phyloP scores from a whole-genome alignment of 2,113 vertebrate species.

The Pluvianellus socialis region DNA sequence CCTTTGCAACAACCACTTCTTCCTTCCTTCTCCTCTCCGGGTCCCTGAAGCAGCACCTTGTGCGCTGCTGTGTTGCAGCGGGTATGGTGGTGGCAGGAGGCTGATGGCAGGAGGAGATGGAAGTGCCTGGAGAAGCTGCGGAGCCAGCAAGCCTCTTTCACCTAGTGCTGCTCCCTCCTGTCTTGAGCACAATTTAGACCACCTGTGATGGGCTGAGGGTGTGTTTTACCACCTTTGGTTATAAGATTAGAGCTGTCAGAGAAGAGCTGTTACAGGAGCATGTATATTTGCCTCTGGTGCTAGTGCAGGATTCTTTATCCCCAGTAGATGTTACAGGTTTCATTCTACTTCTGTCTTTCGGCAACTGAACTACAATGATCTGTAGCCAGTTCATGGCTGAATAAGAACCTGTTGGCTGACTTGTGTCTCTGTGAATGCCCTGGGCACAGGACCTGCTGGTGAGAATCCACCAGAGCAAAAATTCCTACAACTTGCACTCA shows the following conservation, averaged over 20 bases:
- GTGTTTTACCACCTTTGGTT: background rate
- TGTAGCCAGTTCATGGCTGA: background rate
- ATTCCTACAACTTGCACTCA: background rate
- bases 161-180: rapidly evolving
- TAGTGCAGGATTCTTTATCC: background rate
- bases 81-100: background rate
- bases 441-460: background rate
- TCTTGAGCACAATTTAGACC: background rate
- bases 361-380: background rate
- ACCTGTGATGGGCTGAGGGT: rapidly evolving
- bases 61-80: background rate
- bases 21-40: background rate
- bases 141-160: background rate
- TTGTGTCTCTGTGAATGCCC: background rate
- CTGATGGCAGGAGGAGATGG: background rate
- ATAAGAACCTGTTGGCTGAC: background rate
- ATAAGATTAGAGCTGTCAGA: background rate
- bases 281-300: rapidly evolving
- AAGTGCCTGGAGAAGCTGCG: background rate
- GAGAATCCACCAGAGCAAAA: background rate
- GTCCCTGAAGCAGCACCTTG: rapidly evolving
- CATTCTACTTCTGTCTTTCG: background rate
- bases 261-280: background rate
- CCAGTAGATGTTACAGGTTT: background rate
- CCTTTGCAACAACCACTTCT: background rate